Percentiles rank a stretch among this genome's conserved stretches.
These are phyloP conservation scores for Neotoxoptera formosana DNA, from an alignment of 1,140 invertebrate genomes.

Conservation along the genomic window DNA sequence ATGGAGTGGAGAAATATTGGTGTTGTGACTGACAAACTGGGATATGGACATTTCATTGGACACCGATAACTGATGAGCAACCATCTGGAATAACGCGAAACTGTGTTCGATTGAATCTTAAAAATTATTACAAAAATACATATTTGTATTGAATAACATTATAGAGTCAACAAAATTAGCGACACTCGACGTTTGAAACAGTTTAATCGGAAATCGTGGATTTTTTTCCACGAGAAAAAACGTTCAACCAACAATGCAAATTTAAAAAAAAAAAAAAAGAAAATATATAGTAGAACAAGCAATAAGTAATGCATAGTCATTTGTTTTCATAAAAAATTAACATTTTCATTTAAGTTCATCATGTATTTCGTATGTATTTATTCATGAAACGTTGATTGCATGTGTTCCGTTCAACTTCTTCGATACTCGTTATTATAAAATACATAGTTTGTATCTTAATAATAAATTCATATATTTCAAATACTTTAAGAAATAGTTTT, in stretches of 20 bases:
- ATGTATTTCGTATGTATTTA: neutral
- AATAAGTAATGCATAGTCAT: neutral
- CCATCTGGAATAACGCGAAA: neutral
- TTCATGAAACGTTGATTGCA: slow-evolving; percentile 23
- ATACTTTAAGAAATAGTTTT: neutral
- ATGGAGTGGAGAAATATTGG: neutral
- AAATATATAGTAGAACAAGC: neutral
- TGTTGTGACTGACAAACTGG: neutral
- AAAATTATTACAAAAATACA: neutral
- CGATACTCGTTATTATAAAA: neutral
- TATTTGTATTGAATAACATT: neutral
- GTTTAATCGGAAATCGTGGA: neutral
- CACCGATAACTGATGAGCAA: neutral
- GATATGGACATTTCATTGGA: neutral
- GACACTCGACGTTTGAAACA: neutral
- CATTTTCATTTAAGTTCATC: neutral
- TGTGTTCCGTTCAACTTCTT: slow-evolving; percentile 12
- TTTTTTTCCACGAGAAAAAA: neutral
- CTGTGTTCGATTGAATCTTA: neutral
- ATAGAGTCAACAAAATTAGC: neutral
- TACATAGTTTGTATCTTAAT: neutral
- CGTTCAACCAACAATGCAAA: neutral
- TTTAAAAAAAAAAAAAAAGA: neutral
- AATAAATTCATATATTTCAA: neutral
- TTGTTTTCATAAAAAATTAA: neutral